phyloP scores from a whole-genome alignment of 2,113 vertebrate species.

The Chionodraco myersi region DNA sequence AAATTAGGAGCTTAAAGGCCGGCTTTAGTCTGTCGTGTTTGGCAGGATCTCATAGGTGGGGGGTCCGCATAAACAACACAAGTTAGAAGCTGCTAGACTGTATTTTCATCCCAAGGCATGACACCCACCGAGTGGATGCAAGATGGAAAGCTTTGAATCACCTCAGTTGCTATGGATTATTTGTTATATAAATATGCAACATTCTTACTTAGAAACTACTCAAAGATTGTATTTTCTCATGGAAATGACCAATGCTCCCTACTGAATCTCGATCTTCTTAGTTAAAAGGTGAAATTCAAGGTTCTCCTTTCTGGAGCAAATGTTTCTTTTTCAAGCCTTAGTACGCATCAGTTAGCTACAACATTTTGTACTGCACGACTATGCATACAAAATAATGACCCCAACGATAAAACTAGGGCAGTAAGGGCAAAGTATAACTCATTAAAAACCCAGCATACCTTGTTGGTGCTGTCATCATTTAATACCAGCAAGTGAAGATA shows the following conservation, averaged over 20 bases:
- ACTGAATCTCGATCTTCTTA: neutral
- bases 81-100: conserved; percentile 31
- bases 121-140: conserved; percentile 27
- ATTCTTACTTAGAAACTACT: neutral
- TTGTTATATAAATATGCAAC: conserved; percentile 7
- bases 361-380: conserved; percentile 1
- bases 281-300: neutral
- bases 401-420: conserved; percentile 10
- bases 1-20: conserved; percentile 78
- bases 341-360: neutral
- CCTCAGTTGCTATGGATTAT: neutral
- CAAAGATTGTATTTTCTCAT: neutral
- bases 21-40: conserved; percentile 66
- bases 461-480: neutral
- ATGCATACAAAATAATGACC: neutral
- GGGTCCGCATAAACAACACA: conserved; percentile 57
- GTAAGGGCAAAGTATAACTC: neutral
- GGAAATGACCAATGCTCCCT: neutral
- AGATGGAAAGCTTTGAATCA: conserved; percentile 1
- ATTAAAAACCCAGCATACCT: conserved; percentile 17
- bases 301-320: neutral
- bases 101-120: conserved; percentile 33
- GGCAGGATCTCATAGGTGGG: conserved; percentile 62
- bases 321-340: neutral
- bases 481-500: neutral